These are phyloP conservation scores for Nesospiza acunhae DNA, from an alignment of 2,113 vertebrate genomes.

Conservation along the genomic window DNA sequence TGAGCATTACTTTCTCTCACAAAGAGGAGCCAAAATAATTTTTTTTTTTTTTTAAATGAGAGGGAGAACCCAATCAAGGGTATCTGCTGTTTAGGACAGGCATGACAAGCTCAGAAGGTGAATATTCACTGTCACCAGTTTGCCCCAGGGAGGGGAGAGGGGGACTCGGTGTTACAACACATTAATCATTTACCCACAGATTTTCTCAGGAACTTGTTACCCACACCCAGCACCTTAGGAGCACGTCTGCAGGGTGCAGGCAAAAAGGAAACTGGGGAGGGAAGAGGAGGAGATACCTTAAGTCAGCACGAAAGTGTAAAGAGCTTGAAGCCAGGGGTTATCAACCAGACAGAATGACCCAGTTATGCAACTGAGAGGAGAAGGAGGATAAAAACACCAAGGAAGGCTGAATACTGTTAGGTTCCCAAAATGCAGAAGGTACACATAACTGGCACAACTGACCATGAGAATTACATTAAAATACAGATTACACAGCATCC, in stretches of 20 bases:
- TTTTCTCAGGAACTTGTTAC: conserved; percentile 20
- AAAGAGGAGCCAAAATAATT: conserved; percentile 11
- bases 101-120: not conserved
- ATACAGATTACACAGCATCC: conserved; percentile 4
- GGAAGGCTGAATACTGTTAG: not conserved
- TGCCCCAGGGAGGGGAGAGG: not conserved
- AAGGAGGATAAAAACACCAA: not conserved
- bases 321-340: conserved; percentile 45
- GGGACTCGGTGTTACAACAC: not conserved
- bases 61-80: accelerated
- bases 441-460: not conserved
- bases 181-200: not conserved
- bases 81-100: not conserved
- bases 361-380: not conserved
- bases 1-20: conserved; percentile 39
- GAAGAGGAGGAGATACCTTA: not conserved
- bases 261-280: not conserved
- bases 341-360: conserved; percentile 14
- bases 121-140: conserved; percentile 11
- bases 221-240: not conserved
- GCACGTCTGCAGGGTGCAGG: not conserved
- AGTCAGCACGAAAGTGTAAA: not conserved
- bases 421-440: not conserved
- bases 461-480: not conserved
- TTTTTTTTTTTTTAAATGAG: too few species aligned